Evolutionary conservation across 2,113 vertebrate genomes (phyloP).

Genomic region (Neolamprologus sp.): DNA sequence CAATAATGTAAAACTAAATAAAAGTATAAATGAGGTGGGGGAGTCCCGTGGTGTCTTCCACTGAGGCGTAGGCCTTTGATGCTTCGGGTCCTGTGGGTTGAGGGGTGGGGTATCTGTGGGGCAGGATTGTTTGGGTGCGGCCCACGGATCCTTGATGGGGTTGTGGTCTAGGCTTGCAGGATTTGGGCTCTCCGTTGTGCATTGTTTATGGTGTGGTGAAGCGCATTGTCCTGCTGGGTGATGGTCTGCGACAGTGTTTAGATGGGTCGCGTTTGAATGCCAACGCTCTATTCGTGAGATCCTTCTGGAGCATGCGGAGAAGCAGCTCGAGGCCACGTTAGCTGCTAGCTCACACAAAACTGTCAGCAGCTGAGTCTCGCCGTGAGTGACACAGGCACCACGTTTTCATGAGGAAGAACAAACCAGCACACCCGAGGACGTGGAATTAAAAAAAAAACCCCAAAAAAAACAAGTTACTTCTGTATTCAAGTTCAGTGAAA

Average conservation of each 20-base stretch:
- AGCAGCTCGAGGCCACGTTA: background rate
- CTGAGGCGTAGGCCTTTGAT: background rate
- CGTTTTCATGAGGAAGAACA: background rate
- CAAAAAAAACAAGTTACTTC: background rate
- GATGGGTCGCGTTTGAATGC: background rate
- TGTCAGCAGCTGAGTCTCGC: background rate
- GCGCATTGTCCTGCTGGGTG: background rate
- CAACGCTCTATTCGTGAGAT: background rate
- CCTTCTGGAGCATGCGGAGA: background rate
- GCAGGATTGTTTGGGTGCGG: background rate
- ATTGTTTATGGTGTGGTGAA: background rate
- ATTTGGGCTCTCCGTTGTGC: background rate
- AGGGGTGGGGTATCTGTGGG: background rate
- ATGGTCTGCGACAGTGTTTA: background rate
- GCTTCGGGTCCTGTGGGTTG: background rate
- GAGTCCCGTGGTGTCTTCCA: background rate
- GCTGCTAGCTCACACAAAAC: background rate
- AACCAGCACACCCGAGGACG: background rate
- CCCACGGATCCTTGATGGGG: background rate
- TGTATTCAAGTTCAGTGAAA: background rate
- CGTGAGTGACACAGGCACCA: background rate
- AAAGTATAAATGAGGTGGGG: background rate
- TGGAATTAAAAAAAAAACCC: accelerated
- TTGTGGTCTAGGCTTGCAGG: background rate
- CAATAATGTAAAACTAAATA: background rate